A percentile compares a stretch with the other conserved stretches of the same genome.
phyloP scores from a whole-genome alignment of 2,113 vertebrate species.

The Seriola aureovittata region DNA sequence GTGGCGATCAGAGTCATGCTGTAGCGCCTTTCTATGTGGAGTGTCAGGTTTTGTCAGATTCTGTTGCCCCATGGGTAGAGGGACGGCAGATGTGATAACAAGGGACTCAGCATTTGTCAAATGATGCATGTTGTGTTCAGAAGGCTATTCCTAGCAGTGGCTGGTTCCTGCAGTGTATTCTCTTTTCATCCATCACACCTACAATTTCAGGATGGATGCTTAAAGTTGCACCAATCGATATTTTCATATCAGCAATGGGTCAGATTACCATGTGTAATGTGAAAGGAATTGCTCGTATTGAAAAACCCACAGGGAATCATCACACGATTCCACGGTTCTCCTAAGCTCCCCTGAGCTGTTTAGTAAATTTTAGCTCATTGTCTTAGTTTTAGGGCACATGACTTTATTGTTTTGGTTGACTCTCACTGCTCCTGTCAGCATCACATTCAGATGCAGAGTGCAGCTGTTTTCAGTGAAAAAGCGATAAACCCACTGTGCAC shows the following conservation, averaged over 20 bases:
- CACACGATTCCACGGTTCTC: not conserved
- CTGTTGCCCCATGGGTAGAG: constrained; percentile 18
- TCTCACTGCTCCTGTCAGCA: too few species aligned
- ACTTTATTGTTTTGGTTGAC: not conserved
- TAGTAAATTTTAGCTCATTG: too few species aligned
- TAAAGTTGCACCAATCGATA: not conserved
- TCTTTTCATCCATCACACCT: not conserved
- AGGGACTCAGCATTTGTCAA: constrained; percentile 31
- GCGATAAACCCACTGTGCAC: not conserved
- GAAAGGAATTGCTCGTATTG: not conserved
- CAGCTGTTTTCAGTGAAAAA: not conserved
- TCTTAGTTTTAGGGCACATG: not conserved
- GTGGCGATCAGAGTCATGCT: constrained; percentile 59
- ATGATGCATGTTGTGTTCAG: constrained; percentile 19
- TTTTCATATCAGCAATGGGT: not conserved
- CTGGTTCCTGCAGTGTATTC: not conserved
- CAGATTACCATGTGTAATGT: not conserved
- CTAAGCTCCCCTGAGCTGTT: too few species aligned
- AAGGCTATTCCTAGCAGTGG: not conserved
- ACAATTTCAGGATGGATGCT: not conserved
- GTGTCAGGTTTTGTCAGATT: constrained; percentile 55
- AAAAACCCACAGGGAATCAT: not conserved
- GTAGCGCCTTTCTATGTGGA: constrained; percentile 26
- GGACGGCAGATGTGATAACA: constrained; percentile 40
- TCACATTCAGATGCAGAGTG: not conserved